phyloP scores from a whole-genome alignment of 2,113 vertebrate genomes.

The Parotia lawesii region DNA sequence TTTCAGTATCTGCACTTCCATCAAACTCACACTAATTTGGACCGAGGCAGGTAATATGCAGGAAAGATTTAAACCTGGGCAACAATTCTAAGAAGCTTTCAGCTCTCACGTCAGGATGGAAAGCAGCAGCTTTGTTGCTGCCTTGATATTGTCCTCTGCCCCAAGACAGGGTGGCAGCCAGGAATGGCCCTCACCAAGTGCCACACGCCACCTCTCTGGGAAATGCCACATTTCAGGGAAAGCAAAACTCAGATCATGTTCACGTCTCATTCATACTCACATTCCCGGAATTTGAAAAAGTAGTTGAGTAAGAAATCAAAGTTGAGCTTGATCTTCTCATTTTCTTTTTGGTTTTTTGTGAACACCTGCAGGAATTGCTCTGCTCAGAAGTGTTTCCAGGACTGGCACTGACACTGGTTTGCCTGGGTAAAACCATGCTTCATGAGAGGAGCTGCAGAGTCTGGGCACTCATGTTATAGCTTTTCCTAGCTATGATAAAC shows the following conservation, averaged over 20 bases:
- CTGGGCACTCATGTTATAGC: not conserved
- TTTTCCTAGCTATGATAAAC: not conserved
- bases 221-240: not conserved
- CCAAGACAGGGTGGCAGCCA: not conserved
- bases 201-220: rapidly evolving
- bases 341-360: not conserved
- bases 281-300: not conserved
- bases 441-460: not conserved
- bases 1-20: not conserved
- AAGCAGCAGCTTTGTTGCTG: not conserved
- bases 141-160: not conserved
- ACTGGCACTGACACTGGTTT: not conserved
- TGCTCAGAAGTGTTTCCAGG: not conserved
- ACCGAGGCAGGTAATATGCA: not conserved
- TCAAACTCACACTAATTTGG: not conserved
- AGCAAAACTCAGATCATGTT: not conserved
- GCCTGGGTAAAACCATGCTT: not conserved
- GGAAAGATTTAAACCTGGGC: not conserved
- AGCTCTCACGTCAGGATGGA: rapidly evolving
- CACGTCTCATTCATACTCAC: not conserved
- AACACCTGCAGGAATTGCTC: not conserved
- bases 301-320: not conserved
- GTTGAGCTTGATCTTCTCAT: not conserved
- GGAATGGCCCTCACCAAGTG: not conserved
- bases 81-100: not conserved